A percentile compares a stretch with the other conserved stretches of the same genome.
phyloP scores from a whole-genome alignment of 2,888 invertebrate genomes.

The Tanaodytes sp. region DNA sequence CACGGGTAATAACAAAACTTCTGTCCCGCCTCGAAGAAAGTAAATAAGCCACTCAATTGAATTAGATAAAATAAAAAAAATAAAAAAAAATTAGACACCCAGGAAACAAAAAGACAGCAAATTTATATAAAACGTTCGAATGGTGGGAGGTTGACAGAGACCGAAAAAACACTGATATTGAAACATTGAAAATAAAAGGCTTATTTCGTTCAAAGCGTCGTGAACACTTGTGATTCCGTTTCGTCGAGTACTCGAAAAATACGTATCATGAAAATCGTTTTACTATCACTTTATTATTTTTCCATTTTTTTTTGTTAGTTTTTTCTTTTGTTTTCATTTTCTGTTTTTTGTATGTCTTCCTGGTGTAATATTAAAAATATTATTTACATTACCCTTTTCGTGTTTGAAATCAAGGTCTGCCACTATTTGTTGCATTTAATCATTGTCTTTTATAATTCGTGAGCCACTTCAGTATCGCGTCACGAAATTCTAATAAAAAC shows the following conservation, averaged over 20 bases:
- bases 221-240: slow-evolving; percentile 41
- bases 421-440: slow-evolving; percentile 40
- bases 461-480: neutral
- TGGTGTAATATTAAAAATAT: slow-evolving; percentile 54
- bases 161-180: too few relatives aligned
- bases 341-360: too few relatives aligned
- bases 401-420: slow-evolving; percentile 48
- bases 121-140: too few relatives aligned
- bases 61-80: too few relatives aligned
- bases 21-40: slow-evolving; percentile 15
- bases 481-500: slow-evolving; percentile 23
- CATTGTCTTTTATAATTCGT: slow-evolving; percentile 2
- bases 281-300: slow-evolving; percentile 54
- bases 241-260: slow-evolving; percentile 48
- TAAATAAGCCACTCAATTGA: too few relatives aligned
- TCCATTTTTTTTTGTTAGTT: too few relatives aligned
- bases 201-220: too few relatives aligned
- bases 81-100: too few relatives aligned
- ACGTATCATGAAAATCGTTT: slow-evolving; percentile 53
- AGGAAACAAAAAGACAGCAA: too few relatives aligned
- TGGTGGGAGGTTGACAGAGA: too few relatives aligned
- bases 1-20: slow-evolving; percentile 44
- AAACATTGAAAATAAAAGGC: too few relatives aligned
- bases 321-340: too few relatives aligned
- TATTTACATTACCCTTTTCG: slow-evolving; percentile 53